Percentiles rank a stretch among this genome's conserved stretches.
Conservation (phyloP, 2,113 vertebrate genomes). For the Scatophagus argus region DNA sequence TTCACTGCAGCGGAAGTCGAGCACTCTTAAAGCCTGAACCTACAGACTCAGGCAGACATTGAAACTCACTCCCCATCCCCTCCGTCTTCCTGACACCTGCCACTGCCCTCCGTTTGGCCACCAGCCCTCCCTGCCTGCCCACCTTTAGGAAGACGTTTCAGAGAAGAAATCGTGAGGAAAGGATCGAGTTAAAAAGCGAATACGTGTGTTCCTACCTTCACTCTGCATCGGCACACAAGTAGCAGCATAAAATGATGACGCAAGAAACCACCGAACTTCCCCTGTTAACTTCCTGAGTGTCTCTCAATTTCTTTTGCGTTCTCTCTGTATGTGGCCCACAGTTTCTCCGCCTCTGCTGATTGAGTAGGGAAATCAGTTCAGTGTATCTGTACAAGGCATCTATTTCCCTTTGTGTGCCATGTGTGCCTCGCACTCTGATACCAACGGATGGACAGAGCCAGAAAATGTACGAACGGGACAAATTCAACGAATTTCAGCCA, state of each 20-base stretch:
- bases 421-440: neutral
- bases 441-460: neutral
- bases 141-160: neutral
- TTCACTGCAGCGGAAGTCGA: conserved; percentile 73
- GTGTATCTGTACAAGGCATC: conserved; percentile 52
- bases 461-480: neutral
- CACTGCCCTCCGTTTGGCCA: neutral
- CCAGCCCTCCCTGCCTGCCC: neutral
- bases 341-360: conserved; percentile 54
- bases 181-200: conserved; percentile 29
- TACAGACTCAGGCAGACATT: conserved; percentile 33
- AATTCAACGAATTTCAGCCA: neutral
- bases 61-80: conserved; percentile 36
- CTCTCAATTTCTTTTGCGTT: conserved; percentile 72
- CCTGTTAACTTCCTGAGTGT: conserved; percentile 86
- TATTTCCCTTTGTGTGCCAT: conserved; percentile 53
- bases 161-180: conserved; percentile 31
- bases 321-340: conserved; percentile 60
- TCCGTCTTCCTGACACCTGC: conserved; percentile 59
- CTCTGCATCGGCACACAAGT: conserved; percentile 77
- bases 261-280: conserved; percentile 88
- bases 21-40: conserved; percentile 40
- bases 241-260: conserved; percentile 82
- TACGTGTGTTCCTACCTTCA: conserved; percentile 78
- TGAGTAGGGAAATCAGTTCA: conserved; percentile 65